A percentile compares a stretch with the other conserved stretches of the same genome.
Conservation (phyloP, 30 jellyfish, hydroid and myxozoan species). For the Nemopilema nomurai region DNA sequence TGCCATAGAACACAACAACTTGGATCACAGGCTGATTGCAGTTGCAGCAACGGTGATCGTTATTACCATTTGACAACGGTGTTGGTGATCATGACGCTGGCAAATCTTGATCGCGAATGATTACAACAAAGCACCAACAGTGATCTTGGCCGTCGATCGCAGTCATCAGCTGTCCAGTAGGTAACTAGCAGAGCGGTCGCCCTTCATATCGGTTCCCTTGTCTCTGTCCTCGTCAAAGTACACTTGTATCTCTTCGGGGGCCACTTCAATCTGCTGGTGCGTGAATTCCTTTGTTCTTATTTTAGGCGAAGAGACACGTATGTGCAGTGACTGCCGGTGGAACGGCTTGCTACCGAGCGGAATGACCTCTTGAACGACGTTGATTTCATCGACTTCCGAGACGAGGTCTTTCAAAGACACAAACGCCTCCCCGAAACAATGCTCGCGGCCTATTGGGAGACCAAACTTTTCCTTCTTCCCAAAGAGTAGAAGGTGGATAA, state of each 20-base stretch:
- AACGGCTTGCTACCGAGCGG: slow-evolving; percentile 61
- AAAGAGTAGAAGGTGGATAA: slow-evolving; percentile 37
- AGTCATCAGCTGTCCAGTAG: not conserved
- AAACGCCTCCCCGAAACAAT: slow-evolving; percentile 64
- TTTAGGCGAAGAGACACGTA: slow-evolving; percentile 54
- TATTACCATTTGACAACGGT: too few relatives aligned
- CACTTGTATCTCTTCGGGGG: slow-evolving; percentile 31
- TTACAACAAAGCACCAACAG: not conserved
- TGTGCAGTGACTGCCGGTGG: slow-evolving; percentile 28
- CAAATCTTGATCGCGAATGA: not conserved
- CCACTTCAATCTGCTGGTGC: slow-evolving; percentile 39
- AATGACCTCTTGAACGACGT: slow-evolving; percentile 50
- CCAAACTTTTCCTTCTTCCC: slow-evolving; percentile 51
- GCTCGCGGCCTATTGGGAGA: slow-evolving; percentile 54
- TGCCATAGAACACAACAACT: too few relatives aligned
- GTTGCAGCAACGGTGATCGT: too few relatives aligned
- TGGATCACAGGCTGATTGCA: too few relatives aligned
- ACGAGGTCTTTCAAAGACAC: slow-evolving; percentile 48
- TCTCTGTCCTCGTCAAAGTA: slow-evolving; percentile 16
- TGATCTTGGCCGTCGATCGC: not conserved
- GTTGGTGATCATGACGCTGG: not conserved
- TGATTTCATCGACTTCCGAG: slow-evolving; percentile 29
- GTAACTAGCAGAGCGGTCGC: slow-evolving; percentile 20
- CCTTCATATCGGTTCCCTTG: not conserved
- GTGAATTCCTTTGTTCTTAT: slow-evolving; percentile 16